Conservation (phyloP, 2,797 vertebrate genomes). For the Notolepis coatsorum region DNA sequence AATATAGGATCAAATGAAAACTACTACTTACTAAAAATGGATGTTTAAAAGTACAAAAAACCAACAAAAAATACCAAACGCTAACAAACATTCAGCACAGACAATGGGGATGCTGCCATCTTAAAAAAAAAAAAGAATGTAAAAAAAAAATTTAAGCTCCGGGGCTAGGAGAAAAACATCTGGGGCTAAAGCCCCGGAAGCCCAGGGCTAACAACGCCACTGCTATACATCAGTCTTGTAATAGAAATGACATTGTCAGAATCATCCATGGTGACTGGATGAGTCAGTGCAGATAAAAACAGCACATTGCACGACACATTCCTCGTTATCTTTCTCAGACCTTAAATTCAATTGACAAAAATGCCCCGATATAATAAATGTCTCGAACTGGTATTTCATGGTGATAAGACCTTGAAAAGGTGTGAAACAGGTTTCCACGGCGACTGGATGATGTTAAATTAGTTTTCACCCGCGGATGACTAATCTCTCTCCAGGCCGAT, state of each 20-base stretch:
- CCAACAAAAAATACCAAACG: no score
- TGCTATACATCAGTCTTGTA: slow-evolving; percentile 45
- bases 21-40: no score
- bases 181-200: no score
- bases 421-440: slow-evolving; percentile 63
- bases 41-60: no score
- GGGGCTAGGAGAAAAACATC: no score
- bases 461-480: slow-evolving; percentile 54
- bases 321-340: slow-evolving; percentile 44
- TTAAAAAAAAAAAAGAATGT: no score
- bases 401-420: slow-evolving; percentile 47
- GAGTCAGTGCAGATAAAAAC: slow-evolving; percentile 44
- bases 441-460: slow-evolving; percentile 57
- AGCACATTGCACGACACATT: slow-evolving; percentile 34
- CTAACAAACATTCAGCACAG: no score
- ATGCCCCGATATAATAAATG: slow-evolving; percentile 45
- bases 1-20: no score
- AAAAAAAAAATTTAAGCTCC: no score
- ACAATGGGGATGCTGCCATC: no score
- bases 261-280: slow-evolving; percentile 14
- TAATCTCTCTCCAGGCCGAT: slow-evolving; percentile 60
- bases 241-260: slow-evolving; percentile 28
- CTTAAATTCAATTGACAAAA: slow-evolving; percentile 58
- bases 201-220: no score
- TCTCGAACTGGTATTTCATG: slow-evolving; percentile 40